Evolutionary conservation across 2,113 vertebrate genomes (phyloP).

Genomic region (Tricholaema leucomelas): DNA sequence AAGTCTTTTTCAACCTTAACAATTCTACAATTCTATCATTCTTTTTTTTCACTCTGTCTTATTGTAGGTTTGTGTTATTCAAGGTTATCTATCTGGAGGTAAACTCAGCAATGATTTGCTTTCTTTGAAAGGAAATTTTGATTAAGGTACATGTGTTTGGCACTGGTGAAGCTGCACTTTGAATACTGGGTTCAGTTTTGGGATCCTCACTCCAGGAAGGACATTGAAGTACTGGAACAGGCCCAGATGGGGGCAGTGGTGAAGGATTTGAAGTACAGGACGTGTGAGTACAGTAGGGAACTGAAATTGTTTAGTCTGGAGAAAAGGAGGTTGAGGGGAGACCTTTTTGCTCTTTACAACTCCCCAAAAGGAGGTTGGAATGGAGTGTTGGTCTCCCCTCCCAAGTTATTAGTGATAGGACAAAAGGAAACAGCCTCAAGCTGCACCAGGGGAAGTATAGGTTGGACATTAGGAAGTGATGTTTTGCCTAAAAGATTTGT

Average conservation of each 20-base stretch:
- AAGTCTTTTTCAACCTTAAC: too few relatives aligned
- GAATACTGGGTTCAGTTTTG: too few relatives aligned
- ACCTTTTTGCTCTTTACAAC: neutral
- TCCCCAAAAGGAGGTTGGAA: neutral
- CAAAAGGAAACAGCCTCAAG: too few relatives aligned
- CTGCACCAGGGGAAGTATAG: neutral
- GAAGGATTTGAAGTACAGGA: too few relatives aligned
- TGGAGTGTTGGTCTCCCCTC: neutral
- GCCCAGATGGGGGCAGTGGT: too few relatives aligned
- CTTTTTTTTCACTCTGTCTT: neutral
- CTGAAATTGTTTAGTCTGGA: neutral
- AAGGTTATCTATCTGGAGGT: neutral
- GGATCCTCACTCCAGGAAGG: too few relatives aligned
- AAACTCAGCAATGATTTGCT: neutral
- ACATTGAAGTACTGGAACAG: too few relatives aligned
- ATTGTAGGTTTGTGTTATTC: neutral
- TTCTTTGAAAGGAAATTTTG: neutral
- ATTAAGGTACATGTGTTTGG: neutral
- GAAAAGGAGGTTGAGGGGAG: neutral
- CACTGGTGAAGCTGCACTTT: neutral
- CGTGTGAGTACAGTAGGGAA: too few relatives aligned
- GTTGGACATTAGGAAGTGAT: neutral
- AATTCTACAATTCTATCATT: neutral
- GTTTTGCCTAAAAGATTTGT: neutral
- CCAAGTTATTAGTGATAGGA: neutral